Evolutionary conservation across 2,888 invertebrate species (phyloP).

Genomic region (Cheilosia grossa): DNA sequence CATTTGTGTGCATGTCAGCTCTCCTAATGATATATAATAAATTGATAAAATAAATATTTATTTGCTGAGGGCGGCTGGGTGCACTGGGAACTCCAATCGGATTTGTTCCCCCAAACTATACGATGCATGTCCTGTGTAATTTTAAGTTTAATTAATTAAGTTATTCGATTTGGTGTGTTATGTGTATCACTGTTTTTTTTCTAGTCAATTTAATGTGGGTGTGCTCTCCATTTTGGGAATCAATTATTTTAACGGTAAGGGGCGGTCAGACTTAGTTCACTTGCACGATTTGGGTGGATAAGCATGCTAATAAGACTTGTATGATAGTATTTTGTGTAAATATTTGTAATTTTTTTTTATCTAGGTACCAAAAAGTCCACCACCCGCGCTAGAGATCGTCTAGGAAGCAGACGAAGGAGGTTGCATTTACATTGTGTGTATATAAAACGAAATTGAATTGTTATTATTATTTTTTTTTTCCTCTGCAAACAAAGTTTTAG

Average conservation of each 20-base stretch:
- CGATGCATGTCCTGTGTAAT: constrained; percentile 56
- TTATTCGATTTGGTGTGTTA: constrained; percentile 40
- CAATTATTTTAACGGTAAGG: constrained; percentile 43
- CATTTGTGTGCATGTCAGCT: constrained; percentile 57
- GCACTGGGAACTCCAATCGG: background rate
- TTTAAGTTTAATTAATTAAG: constrained; percentile 67
- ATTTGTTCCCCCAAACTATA: background rate
- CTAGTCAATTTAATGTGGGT: constrained; percentile 69
- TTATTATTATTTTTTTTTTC: constrained; percentile 6
- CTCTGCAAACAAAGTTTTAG: constrained; percentile 10
- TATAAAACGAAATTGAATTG: constrained; percentile 25
- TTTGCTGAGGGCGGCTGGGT: constrained; percentile 33
- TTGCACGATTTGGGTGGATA: constrained; percentile 59
- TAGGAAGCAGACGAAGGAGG: constrained; percentile 7
- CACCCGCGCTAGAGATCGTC: constrained; percentile 58
- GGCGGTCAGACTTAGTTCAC: background rate
- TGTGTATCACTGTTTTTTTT: constrained; percentile 29
- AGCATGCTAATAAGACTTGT: constrained; percentile 62
- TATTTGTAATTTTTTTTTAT: constrained; percentile 36
- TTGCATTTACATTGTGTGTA: constrained; percentile 30
- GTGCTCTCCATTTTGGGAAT: constrained; percentile 44
- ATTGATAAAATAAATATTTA: constrained; percentile 73
- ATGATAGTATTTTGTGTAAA: constrained; percentile 24
- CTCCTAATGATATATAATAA: constrained; percentile 51
- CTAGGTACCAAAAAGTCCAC: constrained; percentile 62